Evolutionary conservation across 2,888 invertebrate species (phyloP).

Genomic region (Thymelicus lineola): DNA sequence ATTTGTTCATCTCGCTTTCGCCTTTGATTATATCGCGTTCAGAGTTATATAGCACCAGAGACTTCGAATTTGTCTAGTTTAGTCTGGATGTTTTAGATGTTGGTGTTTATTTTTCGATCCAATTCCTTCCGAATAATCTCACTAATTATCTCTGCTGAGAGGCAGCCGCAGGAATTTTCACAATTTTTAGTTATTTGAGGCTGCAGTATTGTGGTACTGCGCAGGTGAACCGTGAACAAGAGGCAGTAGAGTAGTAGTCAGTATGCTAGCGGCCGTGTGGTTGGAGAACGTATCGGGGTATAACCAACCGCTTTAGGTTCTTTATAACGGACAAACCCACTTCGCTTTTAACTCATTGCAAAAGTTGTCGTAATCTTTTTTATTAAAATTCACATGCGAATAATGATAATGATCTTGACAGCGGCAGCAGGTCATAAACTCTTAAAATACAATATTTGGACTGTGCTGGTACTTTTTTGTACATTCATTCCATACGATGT

Average conservation of each 20-base stretch:
- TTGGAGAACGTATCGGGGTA: constrained; percentile 1
- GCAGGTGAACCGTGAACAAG: neutral
- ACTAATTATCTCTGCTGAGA: constrained; percentile 14
- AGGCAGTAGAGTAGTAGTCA: neutral
- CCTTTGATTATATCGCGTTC: neutral
- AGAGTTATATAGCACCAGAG: neutral
- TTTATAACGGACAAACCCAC: neutral
- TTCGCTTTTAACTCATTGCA: no score
- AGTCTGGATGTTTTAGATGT: neutral
- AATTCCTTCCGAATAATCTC: constrained; percentile 15
- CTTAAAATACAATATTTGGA: no score
- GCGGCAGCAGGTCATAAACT: no score
- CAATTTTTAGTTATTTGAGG: neutral
- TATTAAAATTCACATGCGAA: no score
- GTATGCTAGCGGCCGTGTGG: neutral
- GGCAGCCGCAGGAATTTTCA: neutral
- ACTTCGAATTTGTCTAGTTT: constrained; percentile 11
- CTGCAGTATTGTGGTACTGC: neutral
- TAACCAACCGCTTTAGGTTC: constrained; percentile 9
- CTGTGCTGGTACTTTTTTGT: no score
- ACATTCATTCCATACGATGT: no score
- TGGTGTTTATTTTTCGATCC: constrained; percentile 14
- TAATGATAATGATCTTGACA: no score
- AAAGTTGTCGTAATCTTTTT: no score
- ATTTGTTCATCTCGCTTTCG: neutral